phyloP scores from a whole-genome alignment of 2,888 invertebrate genomes.

The Imbricaverruca yamaguchii region DNA sequence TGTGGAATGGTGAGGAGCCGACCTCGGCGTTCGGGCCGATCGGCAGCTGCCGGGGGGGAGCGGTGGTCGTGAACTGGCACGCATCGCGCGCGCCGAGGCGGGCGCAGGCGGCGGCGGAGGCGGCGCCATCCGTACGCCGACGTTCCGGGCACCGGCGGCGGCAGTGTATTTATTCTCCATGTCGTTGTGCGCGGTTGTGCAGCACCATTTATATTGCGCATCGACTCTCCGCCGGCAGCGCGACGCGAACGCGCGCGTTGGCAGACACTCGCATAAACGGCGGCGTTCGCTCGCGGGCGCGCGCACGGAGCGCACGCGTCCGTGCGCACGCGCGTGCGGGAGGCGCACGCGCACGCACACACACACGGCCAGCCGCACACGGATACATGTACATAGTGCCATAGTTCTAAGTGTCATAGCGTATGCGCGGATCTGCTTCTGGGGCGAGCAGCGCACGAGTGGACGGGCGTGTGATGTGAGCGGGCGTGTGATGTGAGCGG shows the following conservation, averaged over 20 bases:
- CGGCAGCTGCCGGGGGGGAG: too few relatives aligned
- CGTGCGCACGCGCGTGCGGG: constrained; percentile 8
- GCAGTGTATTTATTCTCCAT: constrained; percentile 26
- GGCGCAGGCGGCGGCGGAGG: constrained; percentile 16
- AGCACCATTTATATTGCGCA: too few relatives aligned
- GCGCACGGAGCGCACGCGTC: constrained; percentile 15
- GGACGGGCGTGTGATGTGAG: too few relatives aligned
- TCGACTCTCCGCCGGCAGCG: neutral
- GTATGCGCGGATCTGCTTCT: neutral
- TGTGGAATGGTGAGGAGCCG: constrained; percentile 70
- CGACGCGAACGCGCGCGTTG: too few relatives aligned
- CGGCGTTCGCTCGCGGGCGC: neutral
- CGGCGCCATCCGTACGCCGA: neutral
- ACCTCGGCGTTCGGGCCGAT: constrained; percentile 28
- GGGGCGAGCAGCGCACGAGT: neutral
- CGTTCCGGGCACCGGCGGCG: constrained; percentile 21
- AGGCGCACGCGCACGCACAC: constrained; percentile 20
- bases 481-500: too few relatives aligned
- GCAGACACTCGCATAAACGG: too few relatives aligned
- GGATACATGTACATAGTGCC: neutral
- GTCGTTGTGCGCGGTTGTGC: constrained; percentile 15
- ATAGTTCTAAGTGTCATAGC: constrained; percentile 7
- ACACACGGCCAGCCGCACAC: neutral
- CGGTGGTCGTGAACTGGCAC: neutral
- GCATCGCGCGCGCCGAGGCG: constrained; percentile 15